Conservation (phyloP, 2,888 invertebrate species). For the Lepetodrilus schrolli region DNA sequence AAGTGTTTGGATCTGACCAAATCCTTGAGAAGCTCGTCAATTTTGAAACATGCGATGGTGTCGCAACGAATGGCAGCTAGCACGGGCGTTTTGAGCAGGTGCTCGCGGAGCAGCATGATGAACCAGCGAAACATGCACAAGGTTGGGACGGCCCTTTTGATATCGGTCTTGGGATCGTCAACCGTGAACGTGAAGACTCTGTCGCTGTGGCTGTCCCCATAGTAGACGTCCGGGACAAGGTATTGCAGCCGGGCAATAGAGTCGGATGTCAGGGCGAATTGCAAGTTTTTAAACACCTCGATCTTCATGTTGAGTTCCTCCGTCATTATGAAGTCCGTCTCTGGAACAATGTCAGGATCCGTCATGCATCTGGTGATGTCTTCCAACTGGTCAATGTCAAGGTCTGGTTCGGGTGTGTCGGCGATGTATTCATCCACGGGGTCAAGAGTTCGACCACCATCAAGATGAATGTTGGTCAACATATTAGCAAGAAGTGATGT, state of each 20-base stretch:
- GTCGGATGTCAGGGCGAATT: neutral
- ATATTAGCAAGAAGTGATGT: no score
- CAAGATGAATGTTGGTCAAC: no score
- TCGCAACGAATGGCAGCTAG: neutral
- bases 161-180: neutral
- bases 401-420: neutral
- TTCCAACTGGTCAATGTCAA: neutral
- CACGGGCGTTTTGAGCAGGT: neutral
- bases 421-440: no score
- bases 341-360: neutral
- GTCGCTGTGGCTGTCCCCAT: neutral
- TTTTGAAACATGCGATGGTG: neutral
- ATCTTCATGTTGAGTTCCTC: neutral
- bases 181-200: neutral
- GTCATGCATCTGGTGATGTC: neutral
- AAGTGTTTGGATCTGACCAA: neutral
- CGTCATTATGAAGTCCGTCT: neutral
- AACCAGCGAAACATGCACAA: neutral
- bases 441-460: no score
- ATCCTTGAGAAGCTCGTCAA: neutral
- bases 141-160: neutral
- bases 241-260: neutral
- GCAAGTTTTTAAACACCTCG: neutral
- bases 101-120: neutral
- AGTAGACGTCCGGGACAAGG: neutral